Evolutionary conservation across 2,797 vertebrate species (phyloP).

Genomic region (Lateolabrax maculatus): DNA sequence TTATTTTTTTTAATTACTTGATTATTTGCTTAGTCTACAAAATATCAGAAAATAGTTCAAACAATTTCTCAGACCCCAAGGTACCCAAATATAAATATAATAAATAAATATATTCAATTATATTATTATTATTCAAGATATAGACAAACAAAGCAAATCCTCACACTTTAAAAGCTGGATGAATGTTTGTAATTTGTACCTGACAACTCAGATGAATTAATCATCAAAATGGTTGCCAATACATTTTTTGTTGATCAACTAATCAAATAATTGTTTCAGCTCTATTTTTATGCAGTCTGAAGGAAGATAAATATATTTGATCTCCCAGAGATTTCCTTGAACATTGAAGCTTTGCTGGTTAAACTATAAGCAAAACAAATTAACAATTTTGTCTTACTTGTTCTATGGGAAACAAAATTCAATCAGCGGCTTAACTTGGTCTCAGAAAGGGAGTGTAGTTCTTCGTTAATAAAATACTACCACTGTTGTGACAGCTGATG

Average conservation of each 20-base stretch:
- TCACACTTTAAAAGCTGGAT: not conserved
- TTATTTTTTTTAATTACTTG: not conserved
- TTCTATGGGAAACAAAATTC: not conserved
- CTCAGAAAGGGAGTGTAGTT: conserved; percentile 11
- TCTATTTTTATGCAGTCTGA: not conserved
- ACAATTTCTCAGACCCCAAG: not conserved
- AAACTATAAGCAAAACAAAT: not conserved
- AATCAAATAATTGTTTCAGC: not conserved
- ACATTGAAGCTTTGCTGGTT: not conserved
- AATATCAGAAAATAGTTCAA: not conserved
- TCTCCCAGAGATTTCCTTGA: not conserved
- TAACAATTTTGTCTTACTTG: not conserved
- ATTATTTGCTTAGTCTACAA: not conserved
- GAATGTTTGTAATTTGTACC: not conserved
- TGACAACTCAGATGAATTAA: not conserved
- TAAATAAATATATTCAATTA: not conserved
- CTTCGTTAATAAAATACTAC: conserved; percentile 54
- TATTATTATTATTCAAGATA: too few species aligned
- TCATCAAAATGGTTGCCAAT: not conserved
- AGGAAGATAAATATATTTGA: not conserved
- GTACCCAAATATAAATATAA: not conserved
- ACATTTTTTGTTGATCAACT: not conserved
- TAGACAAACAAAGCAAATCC: not conserved
- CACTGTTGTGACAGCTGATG: conserved; percentile 1
- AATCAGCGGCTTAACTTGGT: conserved; percentile 15